These are phyloP conservation scores for Rhyacophila brunnea DNA, from an alignment of 1,140 invertebrate genomes.

Conservation along the genomic window DNA sequence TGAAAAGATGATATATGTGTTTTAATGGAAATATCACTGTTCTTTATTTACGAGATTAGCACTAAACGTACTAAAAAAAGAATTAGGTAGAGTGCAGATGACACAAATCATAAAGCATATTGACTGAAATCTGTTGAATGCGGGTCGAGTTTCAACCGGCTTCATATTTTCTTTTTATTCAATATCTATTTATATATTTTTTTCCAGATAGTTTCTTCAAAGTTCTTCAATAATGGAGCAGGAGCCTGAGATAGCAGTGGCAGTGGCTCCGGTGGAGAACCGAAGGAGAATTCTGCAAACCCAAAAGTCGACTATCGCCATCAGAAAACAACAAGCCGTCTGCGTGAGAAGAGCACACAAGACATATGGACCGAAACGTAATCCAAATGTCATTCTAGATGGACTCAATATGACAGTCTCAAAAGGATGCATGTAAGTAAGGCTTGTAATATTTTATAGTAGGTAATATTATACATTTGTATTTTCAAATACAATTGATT, in stretches of 20 bases:
- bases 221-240: not conserved
- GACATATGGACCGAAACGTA: slow-evolving; percentile 79
- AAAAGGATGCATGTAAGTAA: slow-evolving; percentile 85
- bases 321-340: slow-evolving; percentile 74
- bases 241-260: not conserved
- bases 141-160: no score
- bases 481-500: not conserved
- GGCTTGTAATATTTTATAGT: no score
- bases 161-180: no score
- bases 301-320: slow-evolving; percentile 71
- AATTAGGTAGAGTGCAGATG: no score
- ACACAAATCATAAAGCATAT: no score
- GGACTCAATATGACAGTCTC: slow-evolving; percentile 88
- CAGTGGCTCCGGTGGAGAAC: slow-evolving; percentile 16
- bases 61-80: no score
- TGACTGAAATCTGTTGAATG: no score
- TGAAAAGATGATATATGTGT: no score
- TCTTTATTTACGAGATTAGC: no score
- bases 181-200: no score
- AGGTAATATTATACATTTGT: not conserved
- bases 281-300: slow-evolving; percentile 50
- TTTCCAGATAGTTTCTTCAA: no score
- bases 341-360: slow-evolving; percentile 80
- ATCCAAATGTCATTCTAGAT: slow-evolving; percentile 81
- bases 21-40: no score